Evolutionary conservation across 1,140 invertebrate genomes (phyloP).

Genomic region (Maniola jurtina): DNA sequence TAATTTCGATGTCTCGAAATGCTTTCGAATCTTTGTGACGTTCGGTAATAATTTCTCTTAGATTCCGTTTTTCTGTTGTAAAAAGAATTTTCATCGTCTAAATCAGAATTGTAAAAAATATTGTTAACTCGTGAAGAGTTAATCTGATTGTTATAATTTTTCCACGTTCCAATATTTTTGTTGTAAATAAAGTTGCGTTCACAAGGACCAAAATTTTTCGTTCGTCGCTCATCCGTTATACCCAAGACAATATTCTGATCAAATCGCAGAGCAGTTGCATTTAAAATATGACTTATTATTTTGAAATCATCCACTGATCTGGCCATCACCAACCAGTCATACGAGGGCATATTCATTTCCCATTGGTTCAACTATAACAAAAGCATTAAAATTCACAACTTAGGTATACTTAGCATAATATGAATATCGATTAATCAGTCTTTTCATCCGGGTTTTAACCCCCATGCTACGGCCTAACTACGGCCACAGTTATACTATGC

Average conservation of each 20-base stretch:
- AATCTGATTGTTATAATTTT: background rate
- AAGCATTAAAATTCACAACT: no score
- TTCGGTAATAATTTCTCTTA: constrained; percentile 51
- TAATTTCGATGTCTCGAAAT: constrained; percentile 48
- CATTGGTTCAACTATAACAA: constrained; percentile 51
- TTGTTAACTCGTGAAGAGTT: background rate
- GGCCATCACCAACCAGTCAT: constrained; percentile 58
- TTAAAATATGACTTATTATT: constrained; percentile 50
- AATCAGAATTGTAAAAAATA: background rate
- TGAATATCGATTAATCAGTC: no score
- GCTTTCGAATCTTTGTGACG: constrained; percentile 49
- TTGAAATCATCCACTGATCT: constrained; percentile 48
- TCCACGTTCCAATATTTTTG: constrained; percentile 19
- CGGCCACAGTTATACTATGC: no score
- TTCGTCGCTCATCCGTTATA: constrained; percentile 32
- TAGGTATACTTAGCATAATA: no score
- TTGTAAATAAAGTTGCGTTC: constrained; percentile 53
- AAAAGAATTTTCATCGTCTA: background rate
- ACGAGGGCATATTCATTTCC: constrained; percentile 54
- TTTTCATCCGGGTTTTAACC: no score
- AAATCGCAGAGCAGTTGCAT: constrained; percentile 55
- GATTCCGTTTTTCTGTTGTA: constrained; percentile 38
- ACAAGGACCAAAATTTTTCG: constrained; percentile 39
- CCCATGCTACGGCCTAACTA: no score
- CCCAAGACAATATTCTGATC: constrained; percentile 64